Base-by-base conservation (phyloP, 92 coral and sea anemone genomes). In the Porites divaricata region DNA sequence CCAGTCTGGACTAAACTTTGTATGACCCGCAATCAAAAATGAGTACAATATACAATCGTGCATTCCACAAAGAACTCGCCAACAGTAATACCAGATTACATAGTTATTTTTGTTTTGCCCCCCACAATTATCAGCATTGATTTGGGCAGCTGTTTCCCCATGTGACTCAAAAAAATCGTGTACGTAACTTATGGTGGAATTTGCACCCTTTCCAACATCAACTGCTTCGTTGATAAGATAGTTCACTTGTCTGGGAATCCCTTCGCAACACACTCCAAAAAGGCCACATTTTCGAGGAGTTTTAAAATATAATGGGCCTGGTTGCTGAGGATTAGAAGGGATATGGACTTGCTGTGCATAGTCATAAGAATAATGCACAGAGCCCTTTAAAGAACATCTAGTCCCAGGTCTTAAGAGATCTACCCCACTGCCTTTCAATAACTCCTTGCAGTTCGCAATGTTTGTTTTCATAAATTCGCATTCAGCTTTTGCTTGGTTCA, bases 251-350 rank as follows among this genome's bases (percentile, higher is more conserved):
- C 86, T 78, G 28, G 93, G 93, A 9, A 87, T 63, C 4, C 81
- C 93, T 73, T 90, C 91, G 54, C 91, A 87, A 53, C 72, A 75
- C 23, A 90, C 76, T 12, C 94, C 91, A 50, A 90, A 90, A 19
- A 86, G 58, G 12, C 70, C 88, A 72, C 93, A 90, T 69, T 90
- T 90, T 15, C 93, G 28, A 4, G 87, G 80, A 17, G 92, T 80
- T 35, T 79, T 85, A 51, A 89, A 89, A 70, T 89, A 86, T n/a
- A 86, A 80, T 8, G 88, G 93, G 56, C 90, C 93, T 57, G 93
- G 93, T 76, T 93, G 93, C 73, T 90, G 93, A 25, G 93, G 93
- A 53, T 93, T 93, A 0, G 80, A 26, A 12, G 90, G 89, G 16
- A 66, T 20, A 65, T 91, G 94, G 10, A 91, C 79, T 66, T 91